Percentiles rank a stretch among this genome's conserved stretches.
Conservation (phyloP, 2,888 invertebrate species). For the Aphidius colemani region DNA sequence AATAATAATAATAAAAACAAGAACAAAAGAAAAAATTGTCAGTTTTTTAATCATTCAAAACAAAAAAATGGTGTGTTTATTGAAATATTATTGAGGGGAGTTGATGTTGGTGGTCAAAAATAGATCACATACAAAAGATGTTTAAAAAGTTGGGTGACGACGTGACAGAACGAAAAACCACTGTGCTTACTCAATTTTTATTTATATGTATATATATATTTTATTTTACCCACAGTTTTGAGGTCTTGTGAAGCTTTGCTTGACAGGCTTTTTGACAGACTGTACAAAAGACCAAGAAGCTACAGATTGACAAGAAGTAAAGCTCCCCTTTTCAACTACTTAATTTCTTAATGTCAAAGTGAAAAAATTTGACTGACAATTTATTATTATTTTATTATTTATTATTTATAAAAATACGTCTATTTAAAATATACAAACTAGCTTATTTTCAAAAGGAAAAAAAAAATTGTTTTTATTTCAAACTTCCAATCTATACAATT, state of each 20-base stretch:
- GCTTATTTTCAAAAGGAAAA: too few species aligned
- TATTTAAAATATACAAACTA: too few species aligned
- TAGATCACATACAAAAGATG: conserved; percentile 30
- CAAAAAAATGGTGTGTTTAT: neutral
- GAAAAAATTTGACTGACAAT: neutral
- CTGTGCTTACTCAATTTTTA: conserved; percentile 21
- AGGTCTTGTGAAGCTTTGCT: conserved; percentile 12
- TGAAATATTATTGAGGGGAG: neutral
- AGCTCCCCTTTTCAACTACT: too few species aligned
- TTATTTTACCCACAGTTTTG: conserved; percentile 12
- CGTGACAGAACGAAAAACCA: conserved; percentile 44
- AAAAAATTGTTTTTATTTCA: too few species aligned
- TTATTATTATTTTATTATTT: conserved; percentile 7
- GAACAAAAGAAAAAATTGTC: too few species aligned
- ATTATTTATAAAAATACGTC: neutral
- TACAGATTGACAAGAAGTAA: neutral
- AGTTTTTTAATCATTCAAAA: neutral
- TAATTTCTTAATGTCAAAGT: conserved; percentile 2
- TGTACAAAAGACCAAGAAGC: neutral
- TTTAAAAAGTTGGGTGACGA: conserved; percentile 41
- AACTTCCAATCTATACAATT: too few species aligned
- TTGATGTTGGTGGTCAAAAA: conserved; percentile 14
- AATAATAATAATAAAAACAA: neutral
- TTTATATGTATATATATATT: conserved; percentile 18
- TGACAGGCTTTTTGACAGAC: conserved; percentile 2